phyloP scores from a whole-genome alignment of 2,888 invertebrate species.

The Andrena hattorfiana region DNA sequence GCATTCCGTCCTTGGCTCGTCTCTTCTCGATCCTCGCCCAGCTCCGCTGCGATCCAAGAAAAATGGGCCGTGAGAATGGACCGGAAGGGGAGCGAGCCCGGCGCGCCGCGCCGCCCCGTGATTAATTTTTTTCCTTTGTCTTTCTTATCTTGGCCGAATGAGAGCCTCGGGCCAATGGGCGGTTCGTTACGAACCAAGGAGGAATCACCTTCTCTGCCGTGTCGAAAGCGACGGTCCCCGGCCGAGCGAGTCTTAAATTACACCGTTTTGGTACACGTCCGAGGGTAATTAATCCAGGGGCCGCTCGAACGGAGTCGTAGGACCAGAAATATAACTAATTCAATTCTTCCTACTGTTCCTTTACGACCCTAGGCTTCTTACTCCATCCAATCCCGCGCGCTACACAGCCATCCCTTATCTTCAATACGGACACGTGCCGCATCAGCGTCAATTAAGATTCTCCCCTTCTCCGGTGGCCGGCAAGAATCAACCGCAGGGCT shows the following conservation, averaged over 20 bases:
- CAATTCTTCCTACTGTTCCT: conserved; percentile 3
- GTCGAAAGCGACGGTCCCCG: conserved; percentile 11
- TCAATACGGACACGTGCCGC: conserved; percentile 50
- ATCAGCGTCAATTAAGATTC: conserved; percentile 56
- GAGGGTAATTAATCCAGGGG: conserved; percentile 32
- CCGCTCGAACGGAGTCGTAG: background rate
- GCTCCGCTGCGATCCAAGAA: conserved; percentile 57
- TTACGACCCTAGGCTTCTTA: conserved; percentile 8
- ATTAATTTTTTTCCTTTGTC: conserved; percentile 66
- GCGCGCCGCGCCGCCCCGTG: conserved; percentile 38
- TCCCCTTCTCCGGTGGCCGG: conserved; percentile 15
- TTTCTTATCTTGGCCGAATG: conserved; percentile 51
- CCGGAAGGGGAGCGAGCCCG: conserved; percentile 42
- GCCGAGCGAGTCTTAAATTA: conserved; percentile 3
- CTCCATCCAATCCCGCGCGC: conserved; percentile 27
- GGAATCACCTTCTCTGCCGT: conserved; percentile 24
- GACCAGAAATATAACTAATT: too few species aligned
- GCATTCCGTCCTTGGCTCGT: conserved; percentile 58
- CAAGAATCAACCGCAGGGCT: conserved; percentile 39
- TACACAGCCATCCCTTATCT: conserved; percentile 39
- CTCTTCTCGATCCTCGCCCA: conserved; percentile 36
- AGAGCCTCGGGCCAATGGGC: conserved; percentile 39
- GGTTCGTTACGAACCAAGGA: conserved; percentile 34
- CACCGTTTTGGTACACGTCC: conserved; percentile 25
- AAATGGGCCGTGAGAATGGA: conserved; percentile 70